Base-by-base conservation (phyloP, 2,113 vertebrate genomes). In the Aspidoscelis tigris region DNA sequence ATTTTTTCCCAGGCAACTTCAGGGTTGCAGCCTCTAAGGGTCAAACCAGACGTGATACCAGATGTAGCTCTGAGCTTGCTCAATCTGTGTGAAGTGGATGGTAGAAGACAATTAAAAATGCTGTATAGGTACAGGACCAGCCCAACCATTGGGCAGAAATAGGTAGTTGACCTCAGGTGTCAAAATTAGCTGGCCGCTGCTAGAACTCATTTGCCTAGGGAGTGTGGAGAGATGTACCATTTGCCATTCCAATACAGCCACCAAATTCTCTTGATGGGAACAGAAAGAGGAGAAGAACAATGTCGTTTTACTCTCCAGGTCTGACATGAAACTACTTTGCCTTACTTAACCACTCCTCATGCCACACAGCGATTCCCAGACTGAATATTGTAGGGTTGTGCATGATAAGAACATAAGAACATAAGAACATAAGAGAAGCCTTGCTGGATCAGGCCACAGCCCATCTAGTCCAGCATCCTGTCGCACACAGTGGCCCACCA, bases 1-100 rank as follows among this genome's bases (percentile, higher is more conserved):
- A 53, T 39, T 85, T 81, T 82, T 41, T 61, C 16, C 88, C 75
- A 11, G 22, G 16, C 58, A 76, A 55, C 55, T 44, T 91, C 82
- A 88, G 82, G 43, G 66, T 55, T 72, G 9, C 44, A 84, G 75
- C 78, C 53, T 79, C 66, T 83, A 50, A 20, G 43, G 55, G 43
- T 85, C 70, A 85, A 79, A 66, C 70, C 5, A 74, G 43, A 80
- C 5, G 10, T 50, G 44, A 41, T 39, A 47, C 26, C 44, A 73
- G n/a, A 53, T 5, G 16, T 10, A 53, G 43, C 39, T 41, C 50
- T 55, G 16, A 26, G 26, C 50, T 2, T 53, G 43, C 12, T 44
- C 21, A 65, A 79, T 33, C 71, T 47, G 65, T 43, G 18, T 44
- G 18, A 82, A 65, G 58, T n/a, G 55, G 68, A 33, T n/a, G 50